These are phyloP conservation scores for Asteroscopus sphinx DNA, from an alignment of 2,888 invertebrate species.

Conservation along the genomic window DNA sequence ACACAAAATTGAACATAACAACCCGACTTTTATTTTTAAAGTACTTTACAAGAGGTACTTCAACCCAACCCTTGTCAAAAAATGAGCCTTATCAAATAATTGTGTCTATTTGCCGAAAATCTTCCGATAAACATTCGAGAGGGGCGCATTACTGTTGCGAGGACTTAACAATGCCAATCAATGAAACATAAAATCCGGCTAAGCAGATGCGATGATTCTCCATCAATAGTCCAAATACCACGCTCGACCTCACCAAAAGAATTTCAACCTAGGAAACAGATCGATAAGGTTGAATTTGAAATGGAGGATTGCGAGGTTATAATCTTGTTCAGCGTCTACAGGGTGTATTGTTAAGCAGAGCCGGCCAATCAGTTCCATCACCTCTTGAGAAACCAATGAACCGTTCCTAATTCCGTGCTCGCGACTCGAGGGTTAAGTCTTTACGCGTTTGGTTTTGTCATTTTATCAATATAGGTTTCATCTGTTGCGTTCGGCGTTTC, in stretches of 20 bases:
- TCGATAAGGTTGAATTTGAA: slow-evolving; percentile 39
- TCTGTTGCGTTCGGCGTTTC: slow-evolving; percentile 65
- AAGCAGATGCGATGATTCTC: slow-evolving; percentile 82
- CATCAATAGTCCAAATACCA: slow-evolving; percentile 56
- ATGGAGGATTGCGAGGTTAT: slow-evolving; percentile 35
- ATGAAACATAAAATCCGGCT: slow-evolving; percentile 86
- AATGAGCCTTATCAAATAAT: slow-evolving; percentile 75
- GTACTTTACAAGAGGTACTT: slow-evolving; percentile 37
- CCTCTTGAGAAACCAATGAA: slow-evolving; percentile 87
- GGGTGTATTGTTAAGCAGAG: slow-evolving; percentile 81
- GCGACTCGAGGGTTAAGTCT: slow-evolving; percentile 81
- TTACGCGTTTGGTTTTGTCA: slow-evolving; percentile 84
- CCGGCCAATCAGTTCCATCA: slow-evolving; percentile 88
- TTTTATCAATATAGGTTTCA: slow-evolving; percentile 75
- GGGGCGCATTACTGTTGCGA: slow-evolving; percentile 66
- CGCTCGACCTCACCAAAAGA: slow-evolving; percentile 37
- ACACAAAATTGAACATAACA: slow-evolving; percentile 26
- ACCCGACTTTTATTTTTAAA: slow-evolving; percentile 39
- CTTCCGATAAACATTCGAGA: slow-evolving; percentile 68
- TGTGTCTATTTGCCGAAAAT: slow-evolving; percentile 74
- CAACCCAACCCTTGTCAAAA: slow-evolving; percentile 54
- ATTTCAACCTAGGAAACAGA: slow-evolving; percentile 44
- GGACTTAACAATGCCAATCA: slow-evolving; percentile 86
- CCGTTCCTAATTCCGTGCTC: slow-evolving; percentile 79
- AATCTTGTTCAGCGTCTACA: slow-evolving; percentile 57